Evolutionary conservation across 1,140 invertebrate genomes (phyloP), one percentile per base, ranked within the genome.

Genomic region (Drosophila aff.): DNA sequence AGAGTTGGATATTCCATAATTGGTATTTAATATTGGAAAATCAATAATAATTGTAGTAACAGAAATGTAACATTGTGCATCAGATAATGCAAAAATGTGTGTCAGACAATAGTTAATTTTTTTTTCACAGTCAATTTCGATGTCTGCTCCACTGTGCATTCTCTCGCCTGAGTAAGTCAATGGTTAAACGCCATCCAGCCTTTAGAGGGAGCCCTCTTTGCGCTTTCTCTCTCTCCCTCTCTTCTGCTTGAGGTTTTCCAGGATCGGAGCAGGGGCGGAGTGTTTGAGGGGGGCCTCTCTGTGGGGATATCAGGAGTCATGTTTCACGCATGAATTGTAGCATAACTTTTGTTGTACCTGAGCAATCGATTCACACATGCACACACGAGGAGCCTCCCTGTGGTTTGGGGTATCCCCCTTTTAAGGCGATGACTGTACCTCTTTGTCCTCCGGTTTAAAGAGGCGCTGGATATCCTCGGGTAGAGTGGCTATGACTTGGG

Each of bases 261-360:
- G 18, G 10, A 23, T 60, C 5, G 3, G 8, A 36, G 16, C 52
- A 11, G 53, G 23, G 33, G 15, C 21, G 8, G 44, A 10, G 28
- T 13, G 7, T 13, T 33, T 3, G 26, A 11, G 0, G 28, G 15
- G 49, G 31, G 0, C 13, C 41, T 46, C 3, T 41, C 40, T 59
- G 69, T n/a, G 66, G 47, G 58, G 53, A 13, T 44, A 59, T 46
- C 38, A 46, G 10, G 66, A 41, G 82, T 79, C 83, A 82, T 76
- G 71, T 86, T 86, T 86, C 83, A 86, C 73, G 83, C 82, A 86
- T 86, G 82, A 86, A 86, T 87, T 82, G 82, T 82, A 73, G 82
- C 82, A 82, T 71, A 86, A 86, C 76, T 82, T 79, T 82, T 79
- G 83, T 87, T 76, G 82, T 86, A 87, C 79, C 44, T 71, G 71